phyloP scores from a whole-genome alignment of 23 tunicate genomes.

The Phallusia fumigata region DNA sequence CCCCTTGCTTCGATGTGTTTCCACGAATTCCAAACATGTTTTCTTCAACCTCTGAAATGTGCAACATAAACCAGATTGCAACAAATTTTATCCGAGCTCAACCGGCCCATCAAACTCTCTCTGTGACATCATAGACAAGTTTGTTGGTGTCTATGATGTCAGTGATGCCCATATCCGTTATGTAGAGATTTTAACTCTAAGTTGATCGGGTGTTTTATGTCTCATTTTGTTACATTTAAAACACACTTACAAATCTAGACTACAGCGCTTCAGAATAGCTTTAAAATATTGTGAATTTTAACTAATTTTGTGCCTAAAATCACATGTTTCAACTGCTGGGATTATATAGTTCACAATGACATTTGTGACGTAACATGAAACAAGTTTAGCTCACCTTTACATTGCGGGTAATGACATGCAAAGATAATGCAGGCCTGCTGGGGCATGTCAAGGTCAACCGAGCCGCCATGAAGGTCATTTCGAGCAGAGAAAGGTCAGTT shows the following conservation, averaged over 20 bases:
- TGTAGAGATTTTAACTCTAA: too few relatives aligned
- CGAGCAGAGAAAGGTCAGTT: background rate
- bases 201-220: too few relatives aligned
- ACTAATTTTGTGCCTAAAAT: too few relatives aligned
- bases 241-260: too few relatives aligned
- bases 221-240: too few relatives aligned
- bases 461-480: background rate
- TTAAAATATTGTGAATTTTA: too few relatives aligned
- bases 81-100: too few relatives aligned
- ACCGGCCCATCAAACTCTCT: background rate
- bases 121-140: background rate
- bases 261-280: too few relatives aligned
- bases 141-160: too few relatives aligned
- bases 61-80: too few relatives aligned
- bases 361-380: slow-evolving; percentile 2
- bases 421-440: slow-evolving; percentile 3
- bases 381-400: background rate
- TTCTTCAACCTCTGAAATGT: background rate
- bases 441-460: background rate
- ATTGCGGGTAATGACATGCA: background rate
- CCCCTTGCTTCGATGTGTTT: slow-evolving; percentile 12
- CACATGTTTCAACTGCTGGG: too few relatives aligned
- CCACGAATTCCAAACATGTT: slow-evolving; percentile 3
- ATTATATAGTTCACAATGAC: background rate
- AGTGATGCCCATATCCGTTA: too few relatives aligned